These are phyloP conservation scores for Telenomus remus DNA, from an alignment of 1,140 invertebrate species.

Conservation along the genomic window DNA sequence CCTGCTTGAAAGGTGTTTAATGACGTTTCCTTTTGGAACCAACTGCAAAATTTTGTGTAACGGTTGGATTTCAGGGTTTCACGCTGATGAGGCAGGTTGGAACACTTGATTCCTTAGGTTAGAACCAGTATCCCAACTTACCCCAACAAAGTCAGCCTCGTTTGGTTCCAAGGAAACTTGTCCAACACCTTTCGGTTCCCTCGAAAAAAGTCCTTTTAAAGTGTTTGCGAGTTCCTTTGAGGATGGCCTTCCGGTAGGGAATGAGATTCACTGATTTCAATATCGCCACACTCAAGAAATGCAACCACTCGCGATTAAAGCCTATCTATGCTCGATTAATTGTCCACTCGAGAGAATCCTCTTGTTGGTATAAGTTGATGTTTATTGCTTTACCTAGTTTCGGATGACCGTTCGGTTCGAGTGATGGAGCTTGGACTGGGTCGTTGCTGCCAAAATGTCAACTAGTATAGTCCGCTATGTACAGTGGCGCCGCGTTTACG, in stretches of 20 bases:
- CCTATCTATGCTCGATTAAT: not conserved
- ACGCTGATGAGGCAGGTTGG: not conserved
- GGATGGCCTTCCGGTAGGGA: not conserved
- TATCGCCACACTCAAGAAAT: constrained; percentile 25
- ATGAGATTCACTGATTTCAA: constrained; percentile 14
- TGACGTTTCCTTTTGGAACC: constrained; percentile 9
- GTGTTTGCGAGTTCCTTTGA: not conserved
- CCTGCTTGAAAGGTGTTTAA: constrained; percentile 16
- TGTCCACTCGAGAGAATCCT: constrained; percentile 33
- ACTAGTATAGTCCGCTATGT: constrained; percentile 70
- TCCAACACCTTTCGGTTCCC: constrained; percentile 11
- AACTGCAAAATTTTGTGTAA: not conserved
- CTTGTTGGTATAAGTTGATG: constrained; percentile 5
- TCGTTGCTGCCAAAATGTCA: constrained; percentile 70
- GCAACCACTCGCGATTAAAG: constrained; percentile 35
- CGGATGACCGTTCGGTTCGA: constrained; percentile 76
- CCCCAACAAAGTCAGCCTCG: not conserved
- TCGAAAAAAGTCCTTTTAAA: not conserved
- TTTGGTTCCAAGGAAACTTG: constrained; percentile 9
- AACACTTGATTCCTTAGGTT: constrained; percentile 8
- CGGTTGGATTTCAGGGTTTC: not conserved
- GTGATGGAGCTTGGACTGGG: constrained; percentile 74
- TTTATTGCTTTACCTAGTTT: constrained; percentile 71
- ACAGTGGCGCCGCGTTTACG: constrained; percentile 66
- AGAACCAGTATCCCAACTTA: constrained; percentile 22